Evolutionary conservation across 2,797 vertebrate genomes (phyloP).

Genomic region (Cossypha caffra): DNA sequence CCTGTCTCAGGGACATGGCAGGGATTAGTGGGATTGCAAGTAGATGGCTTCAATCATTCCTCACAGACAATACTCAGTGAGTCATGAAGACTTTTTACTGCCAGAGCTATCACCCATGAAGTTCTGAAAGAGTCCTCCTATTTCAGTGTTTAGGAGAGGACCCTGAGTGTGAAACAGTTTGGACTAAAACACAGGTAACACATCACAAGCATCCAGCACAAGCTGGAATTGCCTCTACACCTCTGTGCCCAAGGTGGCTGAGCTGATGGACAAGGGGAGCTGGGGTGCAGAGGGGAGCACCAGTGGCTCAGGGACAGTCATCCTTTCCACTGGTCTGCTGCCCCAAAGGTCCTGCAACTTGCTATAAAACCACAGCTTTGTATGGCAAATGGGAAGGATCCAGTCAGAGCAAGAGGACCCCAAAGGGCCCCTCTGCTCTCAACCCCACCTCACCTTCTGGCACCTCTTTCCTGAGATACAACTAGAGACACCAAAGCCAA

Average conservation of each 20-base stretch:
- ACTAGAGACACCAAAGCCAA: background rate
- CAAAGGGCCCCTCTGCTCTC: background rate
- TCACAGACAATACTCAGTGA: conserved; percentile 18
- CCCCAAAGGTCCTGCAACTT: background rate
- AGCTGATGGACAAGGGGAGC: background rate
- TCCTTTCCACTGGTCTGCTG: background rate
- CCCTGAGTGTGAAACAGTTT: background rate
- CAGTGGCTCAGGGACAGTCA: background rate
- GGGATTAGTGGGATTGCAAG: conserved; percentile 50
- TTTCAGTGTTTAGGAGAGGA: conserved; percentile 3
- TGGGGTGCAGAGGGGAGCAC: background rate
- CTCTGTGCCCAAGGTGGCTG: rapidly evolving
- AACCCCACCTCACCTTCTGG: background rate
- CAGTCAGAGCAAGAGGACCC: background rate
- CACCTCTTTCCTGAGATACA: background rate
- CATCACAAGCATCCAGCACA: background rate
- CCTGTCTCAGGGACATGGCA: background rate
- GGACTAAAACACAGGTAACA: background rate
- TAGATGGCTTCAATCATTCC: conserved; percentile 60
- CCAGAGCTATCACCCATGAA: conserved; percentile 44
- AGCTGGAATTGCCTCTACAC: background rate
- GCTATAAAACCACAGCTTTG: background rate
- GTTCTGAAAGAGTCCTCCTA: conserved; percentile 25
- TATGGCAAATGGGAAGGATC: background rate
- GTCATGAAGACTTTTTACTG: conserved; percentile 51